phyloP scores from a whole-genome alignment of 2,113 vertebrate species.

The Phyllopteryx taeniolatus region DNA sequence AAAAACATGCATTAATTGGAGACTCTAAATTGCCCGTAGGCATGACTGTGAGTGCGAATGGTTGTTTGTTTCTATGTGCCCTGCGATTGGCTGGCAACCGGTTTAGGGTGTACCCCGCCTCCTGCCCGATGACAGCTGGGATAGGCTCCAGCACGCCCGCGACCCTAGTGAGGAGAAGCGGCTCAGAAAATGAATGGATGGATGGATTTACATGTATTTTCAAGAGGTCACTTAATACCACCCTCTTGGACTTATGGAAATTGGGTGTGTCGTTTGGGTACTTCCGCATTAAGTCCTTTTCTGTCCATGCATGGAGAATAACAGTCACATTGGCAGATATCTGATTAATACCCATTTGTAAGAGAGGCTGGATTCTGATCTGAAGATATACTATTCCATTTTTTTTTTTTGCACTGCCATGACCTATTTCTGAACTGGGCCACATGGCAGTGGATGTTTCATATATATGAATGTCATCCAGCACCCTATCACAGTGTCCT shows the following conservation, averaged over 20 bases:
- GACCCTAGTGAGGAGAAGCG: too few relatives aligned
- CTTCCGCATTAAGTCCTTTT: neutral
- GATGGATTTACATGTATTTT: neutral
- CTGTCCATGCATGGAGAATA: neutral
- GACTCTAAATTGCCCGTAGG: too few relatives aligned
- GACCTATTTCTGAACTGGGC: slow-evolving; percentile 1
- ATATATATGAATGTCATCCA: neutral
- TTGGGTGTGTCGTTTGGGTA: neutral
- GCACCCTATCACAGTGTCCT: neutral
- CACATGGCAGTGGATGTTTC: neutral
- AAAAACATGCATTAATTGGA: too few relatives aligned
- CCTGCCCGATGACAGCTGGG: too few relatives aligned
- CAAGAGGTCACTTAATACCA: neutral
- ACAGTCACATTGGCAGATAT: neutral
- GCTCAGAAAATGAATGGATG: too few relatives aligned
- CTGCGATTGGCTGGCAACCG: too few relatives aligned
- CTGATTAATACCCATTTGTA: neutral
- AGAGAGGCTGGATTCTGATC: neutral
- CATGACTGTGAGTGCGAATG: too few relatives aligned
- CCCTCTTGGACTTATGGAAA: neutral
- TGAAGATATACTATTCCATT: neutral
- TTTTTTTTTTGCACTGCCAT: slow-evolving; percentile 1
- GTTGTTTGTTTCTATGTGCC: too few relatives aligned
- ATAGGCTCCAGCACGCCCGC: too few relatives aligned
- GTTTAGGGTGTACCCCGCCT: too few relatives aligned